These are phyloP conservation scores for Pteromalus puparum DNA, from an alignment of 1,140 invertebrate species.

Conservation along the genomic window DNA sequence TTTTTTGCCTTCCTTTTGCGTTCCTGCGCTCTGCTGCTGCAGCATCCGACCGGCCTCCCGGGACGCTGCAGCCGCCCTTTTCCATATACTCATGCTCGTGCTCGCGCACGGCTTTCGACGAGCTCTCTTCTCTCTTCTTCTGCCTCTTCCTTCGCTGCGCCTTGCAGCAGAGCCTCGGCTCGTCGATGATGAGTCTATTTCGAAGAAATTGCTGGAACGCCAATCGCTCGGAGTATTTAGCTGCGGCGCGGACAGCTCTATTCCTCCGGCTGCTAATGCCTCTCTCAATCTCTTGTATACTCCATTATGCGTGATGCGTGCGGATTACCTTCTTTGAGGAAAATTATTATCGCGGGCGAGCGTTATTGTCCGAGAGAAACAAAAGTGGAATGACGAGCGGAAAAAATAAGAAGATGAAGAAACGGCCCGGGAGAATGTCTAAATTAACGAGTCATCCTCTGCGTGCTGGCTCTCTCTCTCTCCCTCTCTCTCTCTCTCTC, in stretches of 20 bases:
- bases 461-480: background rate
- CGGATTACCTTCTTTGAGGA: background rate
- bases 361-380: background rate
- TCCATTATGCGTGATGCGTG: background rate
- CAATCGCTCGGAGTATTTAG: slow-evolving; percentile 42
- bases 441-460: slow-evolving; percentile 52
- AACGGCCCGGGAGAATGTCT: slow-evolving; percentile 48
- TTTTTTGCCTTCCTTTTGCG: slow-evolving; percentile 43
- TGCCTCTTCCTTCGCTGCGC: slow-evolving; percentile 37
- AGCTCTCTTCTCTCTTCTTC: slow-evolving; percentile 6
- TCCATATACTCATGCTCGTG: slow-evolving; percentile 38
- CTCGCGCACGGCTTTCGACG: no score
- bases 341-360: background rate
- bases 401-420: slow-evolving; percentile 9
- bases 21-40: slow-evolving; percentile 1
- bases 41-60: slow-evolving; percentile 43
- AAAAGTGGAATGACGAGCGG: slow-evolving; percentile 2
- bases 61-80: slow-evolving; percentile 45
- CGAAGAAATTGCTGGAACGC: slow-evolving; percentile 58
- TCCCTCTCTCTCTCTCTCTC: background rate
- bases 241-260: slow-evolving; percentile 47
- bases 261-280: slow-evolving; percentile 1
- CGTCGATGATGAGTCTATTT: slow-evolving; percentile 63
- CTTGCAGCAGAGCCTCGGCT: slow-evolving; percentile 36
- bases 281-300: background rate